Evolutionary conservation across 2,113 vertebrate species (phyloP), one percentile per base, ranked within the genome.

Genomic region (Carassius auratus): DNA sequence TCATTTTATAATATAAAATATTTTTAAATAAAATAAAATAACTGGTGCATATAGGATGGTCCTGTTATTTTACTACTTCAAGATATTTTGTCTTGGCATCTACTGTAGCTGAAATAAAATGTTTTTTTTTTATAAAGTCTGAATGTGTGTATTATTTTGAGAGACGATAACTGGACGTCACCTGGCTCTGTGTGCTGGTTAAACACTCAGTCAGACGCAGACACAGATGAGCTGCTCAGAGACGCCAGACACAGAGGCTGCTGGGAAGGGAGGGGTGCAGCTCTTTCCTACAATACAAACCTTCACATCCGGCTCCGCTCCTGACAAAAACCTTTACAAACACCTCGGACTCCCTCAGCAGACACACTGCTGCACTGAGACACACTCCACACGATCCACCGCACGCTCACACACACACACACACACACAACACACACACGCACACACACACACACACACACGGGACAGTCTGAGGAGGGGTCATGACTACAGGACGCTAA

Each of bases 281-380:
- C 55, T 79, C 42, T 55, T 66, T 88, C 83, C 76, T 66, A 76
- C 6, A 42, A 42, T 21, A 85, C 50, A 89, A 84, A 86, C 38
- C 76, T 66, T 71, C 36, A 69, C 80, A 77, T 87, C 88, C 82
- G 64, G 73, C 85, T 87, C 74, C 45, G 64, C 42, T 84, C 52
- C 48, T 52, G 45, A 85, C 84, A 85, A 85, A 77, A 77, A 30
- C 74, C 57, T 77, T 77, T 85, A 79, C 15, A 69, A n/a, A 69
- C 23, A 2, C 36, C n/a, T 62, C n/a, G 23, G 21, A 64, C 38
- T 23, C n/a, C 3, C 57, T 8, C 77, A 80, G 59, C 77, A 48
- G 36, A 64, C 77, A 1, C 36, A 38, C 8, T 5, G 57, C 26
- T 7, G n/a, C 45, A 15, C 50, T 1, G 50, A 76, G 19, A 76